These are phyloP conservation scores for Hippoglossus hippoglossus DNA, from an alignment of 2,797 vertebrate species.

Conservation along the genomic window DNA sequence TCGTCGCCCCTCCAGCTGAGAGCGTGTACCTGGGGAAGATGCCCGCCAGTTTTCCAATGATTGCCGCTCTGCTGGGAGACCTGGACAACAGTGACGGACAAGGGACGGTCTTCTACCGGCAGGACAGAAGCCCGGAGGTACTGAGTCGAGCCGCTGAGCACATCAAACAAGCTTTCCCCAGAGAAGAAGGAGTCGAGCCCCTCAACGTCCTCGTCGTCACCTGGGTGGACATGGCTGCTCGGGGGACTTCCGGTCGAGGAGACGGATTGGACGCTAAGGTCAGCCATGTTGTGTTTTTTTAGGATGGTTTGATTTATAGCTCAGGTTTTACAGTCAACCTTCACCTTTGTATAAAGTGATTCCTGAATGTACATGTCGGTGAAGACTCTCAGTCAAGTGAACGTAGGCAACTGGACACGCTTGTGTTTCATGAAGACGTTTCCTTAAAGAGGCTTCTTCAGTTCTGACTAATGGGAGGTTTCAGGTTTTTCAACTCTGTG, in stretches of 20 bases:
- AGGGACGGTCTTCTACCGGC: constrained; percentile 88
- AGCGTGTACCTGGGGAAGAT: constrained; percentile 86
- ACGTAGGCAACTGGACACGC: no score
- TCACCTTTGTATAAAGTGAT: neutral
- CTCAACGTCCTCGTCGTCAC: constrained; percentile 86
- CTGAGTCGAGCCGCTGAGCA: constrained; percentile 74
- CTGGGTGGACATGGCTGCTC: constrained; percentile 88
- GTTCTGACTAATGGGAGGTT: no score
- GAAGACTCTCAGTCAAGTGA: no score
- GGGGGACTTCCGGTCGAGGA: constrained; percentile 63
- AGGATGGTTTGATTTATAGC: neutral
- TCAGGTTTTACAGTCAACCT: neutral
- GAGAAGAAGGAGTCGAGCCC: constrained; percentile 72
- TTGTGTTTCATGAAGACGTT: no score
- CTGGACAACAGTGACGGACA: constrained; percentile 86
- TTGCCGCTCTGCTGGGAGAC: constrained; percentile 90
- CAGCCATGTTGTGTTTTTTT: constrained; percentile 19
- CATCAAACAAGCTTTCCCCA: constrained; percentile 86
- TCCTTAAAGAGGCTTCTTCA: no score
- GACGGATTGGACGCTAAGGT: constrained; percentile 79
- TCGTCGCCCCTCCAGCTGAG: constrained; percentile 78
- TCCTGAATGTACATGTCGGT: neutral
- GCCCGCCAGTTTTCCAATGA: constrained; percentile 85
- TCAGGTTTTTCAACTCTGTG: no score
- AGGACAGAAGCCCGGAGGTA: constrained; percentile 81